Evolutionary conservation across 2,888 invertebrate species (phyloP).

Genomic region (Caenorhabditis sulstoni): DNA sequence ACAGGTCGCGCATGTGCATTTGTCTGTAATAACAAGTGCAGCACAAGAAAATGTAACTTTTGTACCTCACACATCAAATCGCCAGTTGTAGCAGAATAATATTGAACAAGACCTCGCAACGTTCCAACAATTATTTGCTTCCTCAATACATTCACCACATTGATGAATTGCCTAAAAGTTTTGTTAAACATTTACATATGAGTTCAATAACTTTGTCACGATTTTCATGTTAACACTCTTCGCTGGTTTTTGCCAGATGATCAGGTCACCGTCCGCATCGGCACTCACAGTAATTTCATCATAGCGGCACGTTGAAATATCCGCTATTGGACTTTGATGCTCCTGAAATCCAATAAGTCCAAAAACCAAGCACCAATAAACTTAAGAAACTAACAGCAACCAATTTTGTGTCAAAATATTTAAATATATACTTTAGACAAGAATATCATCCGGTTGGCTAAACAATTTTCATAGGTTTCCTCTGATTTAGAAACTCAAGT

Average conservation of each 20-base stretch:
- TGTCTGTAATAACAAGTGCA: too few relatives aligned
- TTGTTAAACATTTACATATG: not conserved
- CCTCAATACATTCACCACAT: constrained; percentile 74
- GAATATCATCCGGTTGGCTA: too few relatives aligned
- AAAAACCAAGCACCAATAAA: too few relatives aligned
- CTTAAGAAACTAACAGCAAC: too few relatives aligned
- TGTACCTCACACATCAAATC: constrained; percentile 69
- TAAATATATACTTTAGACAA: too few relatives aligned
- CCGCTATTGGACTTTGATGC: constrained; percentile 72
- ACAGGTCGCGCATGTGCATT: constrained; percentile 73
- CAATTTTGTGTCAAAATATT: too few relatives aligned
- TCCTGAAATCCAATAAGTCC: too few relatives aligned
- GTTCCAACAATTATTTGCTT: constrained; percentile 77
- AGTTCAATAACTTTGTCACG: constrained; percentile 64
- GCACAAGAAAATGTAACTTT: not conserved
- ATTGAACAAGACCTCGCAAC: constrained; percentile 65
- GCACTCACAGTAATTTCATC: constrained; percentile 77
- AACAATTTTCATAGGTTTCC: too few relatives aligned
- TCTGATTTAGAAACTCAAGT: too few relatives aligned
- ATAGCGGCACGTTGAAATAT: constrained; percentile 77
- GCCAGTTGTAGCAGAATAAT: constrained; percentile 65
- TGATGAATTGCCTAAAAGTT: constrained; percentile 63
- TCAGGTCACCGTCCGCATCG: constrained; percentile 70
- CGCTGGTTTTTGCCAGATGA: constrained; percentile 75
- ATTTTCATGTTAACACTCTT: constrained; percentile 71